Percentiles rank a stretch among this genome's conserved stretches.
phyloP scores from a whole-genome alignment of 2,888 invertebrate genomes.

The Ornithoptera alexandrae region DNA sequence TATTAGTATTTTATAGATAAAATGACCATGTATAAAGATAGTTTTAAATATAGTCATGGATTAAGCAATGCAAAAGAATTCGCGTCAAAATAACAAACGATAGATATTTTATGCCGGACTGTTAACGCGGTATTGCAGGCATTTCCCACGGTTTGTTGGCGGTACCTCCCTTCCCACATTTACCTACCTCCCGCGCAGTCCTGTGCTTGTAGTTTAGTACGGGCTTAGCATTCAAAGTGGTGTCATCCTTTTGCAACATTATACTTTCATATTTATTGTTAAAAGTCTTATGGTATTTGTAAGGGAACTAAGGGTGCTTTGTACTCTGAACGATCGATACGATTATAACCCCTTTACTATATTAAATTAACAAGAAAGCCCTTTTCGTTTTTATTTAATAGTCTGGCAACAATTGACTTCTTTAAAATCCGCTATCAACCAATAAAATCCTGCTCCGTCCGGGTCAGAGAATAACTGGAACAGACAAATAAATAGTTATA shows the following conservation, averaged over 20 bases:
- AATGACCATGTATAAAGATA: slow-evolving; percentile 13
- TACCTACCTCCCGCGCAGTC: slow-evolving; percentile 43
- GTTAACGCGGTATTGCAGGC: slow-evolving; percentile 62
- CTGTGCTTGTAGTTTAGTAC: slow-evolving; percentile 72
- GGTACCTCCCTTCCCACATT: slow-evolving; percentile 48
- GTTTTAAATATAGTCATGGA: slow-evolving; percentile 20
- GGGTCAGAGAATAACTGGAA: too few relatives aligned
- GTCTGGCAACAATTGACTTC: too few relatives aligned
- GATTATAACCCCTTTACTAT: background rate
- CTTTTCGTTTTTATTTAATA: too few relatives aligned
- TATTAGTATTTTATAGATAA: background rate
- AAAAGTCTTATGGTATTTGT: slow-evolving; percentile 61
- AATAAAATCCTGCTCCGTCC: too few relatives aligned
- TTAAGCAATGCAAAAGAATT: slow-evolving; percentile 49
- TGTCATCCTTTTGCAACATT: slow-evolving; percentile 69
- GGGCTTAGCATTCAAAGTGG: slow-evolving; percentile 75
- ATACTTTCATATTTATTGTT: slow-evolving; percentile 76
- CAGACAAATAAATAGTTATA: too few relatives aligned
- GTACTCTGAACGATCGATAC: slow-evolving; percentile 35
- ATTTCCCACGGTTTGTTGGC: slow-evolving; percentile 73
- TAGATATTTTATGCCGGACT: slow-evolving; percentile 51
- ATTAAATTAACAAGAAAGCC: background rate
- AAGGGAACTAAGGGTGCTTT: slow-evolving; percentile 41
- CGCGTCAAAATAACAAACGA: slow-evolving; percentile 64
- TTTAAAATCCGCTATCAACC: too few relatives aligned